Evolutionary conservation across 2,797 vertebrate species (phyloP).

Genomic region (Ptychobarbus kaznakovi): DNA sequence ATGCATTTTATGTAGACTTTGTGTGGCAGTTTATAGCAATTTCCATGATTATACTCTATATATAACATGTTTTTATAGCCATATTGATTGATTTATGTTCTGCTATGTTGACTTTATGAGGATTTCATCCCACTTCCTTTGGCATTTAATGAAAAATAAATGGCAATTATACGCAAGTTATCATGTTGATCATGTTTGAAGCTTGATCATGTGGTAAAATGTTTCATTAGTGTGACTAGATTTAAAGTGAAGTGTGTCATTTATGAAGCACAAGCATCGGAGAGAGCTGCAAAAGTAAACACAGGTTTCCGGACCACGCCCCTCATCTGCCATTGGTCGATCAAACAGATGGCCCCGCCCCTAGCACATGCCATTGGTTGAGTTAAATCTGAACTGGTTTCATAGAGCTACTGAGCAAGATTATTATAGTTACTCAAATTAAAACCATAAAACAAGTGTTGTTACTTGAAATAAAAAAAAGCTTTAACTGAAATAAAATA

Average conservation of each 20-base stretch:
- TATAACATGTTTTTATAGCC: not conserved
- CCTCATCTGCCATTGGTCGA: not conserved
- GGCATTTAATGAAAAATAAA: constrained; percentile 40
- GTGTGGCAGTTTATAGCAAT: not conserved
- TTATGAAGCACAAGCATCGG: not conserved
- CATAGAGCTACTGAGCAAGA: not conserved
- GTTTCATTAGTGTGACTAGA: not conserved
- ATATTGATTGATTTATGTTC: not conserved
- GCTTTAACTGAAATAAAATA: not conserved
- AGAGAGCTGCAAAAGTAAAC: not conserved
- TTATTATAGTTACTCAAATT: not conserved
- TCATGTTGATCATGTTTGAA: not conserved
- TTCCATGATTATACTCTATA: not conserved
- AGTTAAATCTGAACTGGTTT: not conserved
- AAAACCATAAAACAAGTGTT: not conserved
- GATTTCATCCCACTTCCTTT: constrained; percentile 25
- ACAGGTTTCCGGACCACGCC: not conserved
- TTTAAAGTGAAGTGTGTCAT: not conserved
- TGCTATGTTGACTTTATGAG: not conserved
- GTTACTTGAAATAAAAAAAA: not conserved
- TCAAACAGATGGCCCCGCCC: not conserved
- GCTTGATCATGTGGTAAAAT: not conserved
- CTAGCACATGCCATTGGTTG: not conserved
- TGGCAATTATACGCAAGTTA: constrained; percentile 10
- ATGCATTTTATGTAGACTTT: not conserved